phyloP scores from a whole-genome alignment of 1,140 invertebrate species.

The Radopholus similis region DNA sequence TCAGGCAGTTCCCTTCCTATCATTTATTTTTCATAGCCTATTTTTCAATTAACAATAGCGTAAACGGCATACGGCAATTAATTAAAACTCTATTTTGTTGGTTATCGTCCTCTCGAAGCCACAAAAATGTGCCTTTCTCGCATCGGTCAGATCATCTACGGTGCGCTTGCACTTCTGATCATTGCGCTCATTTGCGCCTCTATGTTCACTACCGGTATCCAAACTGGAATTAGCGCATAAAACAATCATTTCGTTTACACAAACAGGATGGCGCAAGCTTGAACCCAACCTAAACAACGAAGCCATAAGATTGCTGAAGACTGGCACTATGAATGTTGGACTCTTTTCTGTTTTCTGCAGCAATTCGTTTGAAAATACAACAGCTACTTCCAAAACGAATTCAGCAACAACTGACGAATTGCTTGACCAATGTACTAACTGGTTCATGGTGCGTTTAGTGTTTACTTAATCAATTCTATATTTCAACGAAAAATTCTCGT shows the following conservation, averaged over 20 bases:
- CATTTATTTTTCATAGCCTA: too few relatives aligned
- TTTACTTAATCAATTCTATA: too few relatives aligned
- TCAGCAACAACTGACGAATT: not conserved
- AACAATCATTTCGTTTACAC: conserved; percentile 9
- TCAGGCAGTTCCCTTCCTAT: too few relatives aligned
- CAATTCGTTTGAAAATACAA: not conserved
- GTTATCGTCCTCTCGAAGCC: too few relatives aligned
- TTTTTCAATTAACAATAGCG: too few relatives aligned
- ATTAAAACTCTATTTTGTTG: too few relatives aligned
- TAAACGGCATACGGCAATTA: too few relatives aligned
- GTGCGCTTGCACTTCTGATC: conserved; percentile 19
- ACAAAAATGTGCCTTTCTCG: conserved; percentile 37
- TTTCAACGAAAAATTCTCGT: too few relatives aligned
- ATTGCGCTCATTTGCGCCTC: conserved; percentile 30
- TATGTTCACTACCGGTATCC: conserved; percentile 40
- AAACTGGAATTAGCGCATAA: not conserved
- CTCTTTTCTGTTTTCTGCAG: too few relatives aligned
- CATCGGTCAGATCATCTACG: conserved; percentile 43
- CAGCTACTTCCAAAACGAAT: not conserved
- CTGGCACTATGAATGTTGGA: not conserved
- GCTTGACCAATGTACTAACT: not conserved
- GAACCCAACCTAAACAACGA: not conserved
- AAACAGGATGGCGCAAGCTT: not conserved
- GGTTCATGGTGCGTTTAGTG: not conserved
- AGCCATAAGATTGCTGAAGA: not conserved